These are phyloP conservation scores for Doris montereyensis DNA, from an alignment of 2,888 invertebrate species.

Conservation along the genomic window DNA sequence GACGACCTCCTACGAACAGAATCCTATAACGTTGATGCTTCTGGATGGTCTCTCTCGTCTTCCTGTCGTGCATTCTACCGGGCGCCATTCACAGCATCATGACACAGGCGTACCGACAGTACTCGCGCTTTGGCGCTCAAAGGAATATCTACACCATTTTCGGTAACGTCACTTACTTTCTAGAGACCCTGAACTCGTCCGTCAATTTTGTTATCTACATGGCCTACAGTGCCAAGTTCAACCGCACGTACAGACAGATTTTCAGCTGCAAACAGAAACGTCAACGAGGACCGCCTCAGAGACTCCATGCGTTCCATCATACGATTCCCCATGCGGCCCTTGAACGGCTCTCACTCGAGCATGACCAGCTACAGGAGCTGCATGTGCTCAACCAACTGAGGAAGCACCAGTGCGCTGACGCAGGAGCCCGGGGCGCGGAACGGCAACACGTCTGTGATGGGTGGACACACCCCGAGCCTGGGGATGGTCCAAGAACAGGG, in stretches of 20 bases:
- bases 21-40: slow-evolving; percentile 60
- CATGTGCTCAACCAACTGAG: slow-evolving; percentile 36
- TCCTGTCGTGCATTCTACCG: slow-evolving; percentile 61
- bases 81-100: slow-evolving; percentile 62
- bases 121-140: slow-evolving; percentile 50
- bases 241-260: slow-evolving; percentile 55
- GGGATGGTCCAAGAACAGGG: slow-evolving; percentile 1
- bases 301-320: slow-evolving; percentile 37
- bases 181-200: slow-evolving; percentile 63
- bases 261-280: slow-evolving; percentile 54
- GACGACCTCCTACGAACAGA: slow-evolving; percentile 50
- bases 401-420: neutral
- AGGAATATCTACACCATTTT: slow-evolving; percentile 53
- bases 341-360: slow-evolving; percentile 30
- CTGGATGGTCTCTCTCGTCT: slow-evolving; percentile 59
- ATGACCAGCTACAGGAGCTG: slow-evolving; percentile 39
- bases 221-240: slow-evolving; percentile 60
- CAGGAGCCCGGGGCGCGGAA: neutral
- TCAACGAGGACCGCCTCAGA: neutral
- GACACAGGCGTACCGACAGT: slow-evolving; percentile 48
- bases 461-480: slow-evolving; percentile 3
- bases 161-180: slow-evolving; percentile 55
- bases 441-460: slow-evolving; percentile 3
- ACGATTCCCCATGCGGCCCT: slow-evolving; percentile 38
- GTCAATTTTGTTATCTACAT: slow-evolving; percentile 65